Conservation (phyloP, 2,797 vertebrate genomes). For the Kryptopterus vitreolus region DNA sequence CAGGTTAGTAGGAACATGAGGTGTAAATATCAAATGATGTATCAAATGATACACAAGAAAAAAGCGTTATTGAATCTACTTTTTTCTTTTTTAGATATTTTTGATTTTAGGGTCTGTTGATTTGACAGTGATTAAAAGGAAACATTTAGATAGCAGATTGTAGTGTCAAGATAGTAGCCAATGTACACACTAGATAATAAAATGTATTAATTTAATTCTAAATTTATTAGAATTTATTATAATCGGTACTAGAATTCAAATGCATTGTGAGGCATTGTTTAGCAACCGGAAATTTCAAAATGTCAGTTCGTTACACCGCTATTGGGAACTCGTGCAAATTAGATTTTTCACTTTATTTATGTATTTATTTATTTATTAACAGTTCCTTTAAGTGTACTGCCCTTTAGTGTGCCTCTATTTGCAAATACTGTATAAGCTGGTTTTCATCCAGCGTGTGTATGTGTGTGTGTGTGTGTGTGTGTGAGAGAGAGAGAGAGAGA, state of each 20-base stretch:
- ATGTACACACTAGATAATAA: neutral
- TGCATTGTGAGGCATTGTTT: neutral
- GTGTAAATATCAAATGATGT: neutral
- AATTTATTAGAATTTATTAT: neutral
- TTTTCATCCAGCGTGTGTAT: slow-evolving; percentile 15
- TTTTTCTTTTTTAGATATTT: neutral
- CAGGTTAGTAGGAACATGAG: neutral
- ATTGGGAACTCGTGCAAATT: slow-evolving; percentile 8
- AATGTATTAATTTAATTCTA: neutral
- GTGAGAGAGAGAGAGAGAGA: neutral
- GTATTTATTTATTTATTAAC: no score
- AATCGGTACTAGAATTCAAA: neutral
- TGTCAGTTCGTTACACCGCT: neutral
- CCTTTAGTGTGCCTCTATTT: neutral
- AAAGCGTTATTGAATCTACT: neutral
- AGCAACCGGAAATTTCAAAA: neutral
- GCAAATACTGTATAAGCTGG: slow-evolving; percentile 12
- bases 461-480: neutral
- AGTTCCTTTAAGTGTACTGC: slow-evolving; percentile 11
- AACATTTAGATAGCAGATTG: no score
- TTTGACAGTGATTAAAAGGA: neutral
- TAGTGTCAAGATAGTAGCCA: no score
- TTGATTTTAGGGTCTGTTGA: neutral
- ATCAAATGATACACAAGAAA: neutral
- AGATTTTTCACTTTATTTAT: no score